Percentiles rank a stretch among this genome's conserved stretches.
These are phyloP conservation scores for Drosophila lacicola DNA, from an alignment of 2,888 invertebrate species.

Conservation along the genomic window DNA sequence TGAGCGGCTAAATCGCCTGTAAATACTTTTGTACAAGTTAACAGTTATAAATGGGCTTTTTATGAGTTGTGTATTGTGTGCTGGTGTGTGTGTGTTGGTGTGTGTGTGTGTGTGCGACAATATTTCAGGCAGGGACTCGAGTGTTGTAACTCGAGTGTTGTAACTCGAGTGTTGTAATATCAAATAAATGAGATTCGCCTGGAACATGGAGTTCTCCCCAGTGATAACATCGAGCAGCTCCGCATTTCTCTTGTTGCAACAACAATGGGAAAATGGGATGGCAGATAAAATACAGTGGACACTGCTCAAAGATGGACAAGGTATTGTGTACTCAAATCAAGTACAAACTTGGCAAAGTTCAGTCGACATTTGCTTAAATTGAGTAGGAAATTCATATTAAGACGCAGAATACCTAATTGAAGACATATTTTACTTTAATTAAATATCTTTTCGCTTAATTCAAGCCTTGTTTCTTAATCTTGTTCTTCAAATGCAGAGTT, in stretches of 20 bases:
- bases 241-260: constrained; percentile 73
- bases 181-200: constrained; percentile 61
- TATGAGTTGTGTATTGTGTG: constrained; percentile 64
- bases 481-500: too few relatives aligned
- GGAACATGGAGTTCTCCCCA: constrained; percentile 21
- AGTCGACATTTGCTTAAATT: too few relatives aligned
- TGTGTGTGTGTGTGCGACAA: constrained; percentile 58
- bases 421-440: too few relatives aligned
- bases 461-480: too few relatives aligned
- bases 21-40: constrained; percentile 79
- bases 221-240: constrained; percentile 56
- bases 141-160: constrained; percentile 3
- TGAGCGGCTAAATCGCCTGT: constrained; percentile 78
- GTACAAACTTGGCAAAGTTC: too few relatives aligned
- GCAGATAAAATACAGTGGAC: constrained; percentile 20
- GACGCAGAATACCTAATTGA: too few relatives aligned
- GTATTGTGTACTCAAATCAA: too few relatives aligned
- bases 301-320: constrained; percentile 9
- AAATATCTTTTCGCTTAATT: too few relatives aligned
- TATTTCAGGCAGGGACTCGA: constrained; percentile 41
- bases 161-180: constrained; percentile 41
- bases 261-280: constrained; percentile 51
- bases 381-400: too few relatives aligned
- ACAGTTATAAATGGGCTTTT: constrained; percentile 80
- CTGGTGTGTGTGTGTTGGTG: constrained; percentile 25